These are phyloP conservation scores for Myanophis thanlyinensis DNA, from an alignment of 2,113 vertebrate species.

Conservation along the genomic window DNA sequence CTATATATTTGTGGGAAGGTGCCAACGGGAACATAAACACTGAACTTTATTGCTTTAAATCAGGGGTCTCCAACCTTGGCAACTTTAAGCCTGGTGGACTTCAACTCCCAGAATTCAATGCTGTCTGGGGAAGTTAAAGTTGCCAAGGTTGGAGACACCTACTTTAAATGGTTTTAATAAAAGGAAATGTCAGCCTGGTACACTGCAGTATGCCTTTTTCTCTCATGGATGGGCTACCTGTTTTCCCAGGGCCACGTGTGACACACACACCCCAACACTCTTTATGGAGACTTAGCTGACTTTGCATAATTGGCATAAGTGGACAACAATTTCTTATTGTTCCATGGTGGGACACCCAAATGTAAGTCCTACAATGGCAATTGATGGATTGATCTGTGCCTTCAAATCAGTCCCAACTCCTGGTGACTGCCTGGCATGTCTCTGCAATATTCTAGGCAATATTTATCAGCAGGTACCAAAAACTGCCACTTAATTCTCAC, in stretches of 20 bases:
- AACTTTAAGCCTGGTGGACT: no score
- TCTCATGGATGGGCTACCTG: background rate
- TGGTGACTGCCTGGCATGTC: background rate
- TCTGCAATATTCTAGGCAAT: background rate
- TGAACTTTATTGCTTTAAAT: background rate
- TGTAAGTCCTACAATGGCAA: background rate
- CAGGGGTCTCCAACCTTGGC: no score
- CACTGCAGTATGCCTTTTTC: background rate
- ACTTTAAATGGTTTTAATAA: background rate
- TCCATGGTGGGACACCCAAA: background rate
- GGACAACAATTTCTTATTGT: background rate
- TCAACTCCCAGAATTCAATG: no score
- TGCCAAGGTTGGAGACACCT: no score
- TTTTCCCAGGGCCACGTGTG: background rate
- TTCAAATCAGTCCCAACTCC: background rate
- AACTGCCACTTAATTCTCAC: no score
- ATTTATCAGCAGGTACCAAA: background rate
- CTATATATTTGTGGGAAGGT: background rate
- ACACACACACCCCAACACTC: background rate
- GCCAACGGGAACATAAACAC: background rate
- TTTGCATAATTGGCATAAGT: background rate
- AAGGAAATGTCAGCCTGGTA: background rate
- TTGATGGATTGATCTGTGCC: background rate
- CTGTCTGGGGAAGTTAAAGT: no score
- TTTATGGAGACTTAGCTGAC: background rate